Evolutionary conservation across 2,113 vertebrate species (phyloP).

Genomic region (Coryphaenoides rupestris): DNA sequence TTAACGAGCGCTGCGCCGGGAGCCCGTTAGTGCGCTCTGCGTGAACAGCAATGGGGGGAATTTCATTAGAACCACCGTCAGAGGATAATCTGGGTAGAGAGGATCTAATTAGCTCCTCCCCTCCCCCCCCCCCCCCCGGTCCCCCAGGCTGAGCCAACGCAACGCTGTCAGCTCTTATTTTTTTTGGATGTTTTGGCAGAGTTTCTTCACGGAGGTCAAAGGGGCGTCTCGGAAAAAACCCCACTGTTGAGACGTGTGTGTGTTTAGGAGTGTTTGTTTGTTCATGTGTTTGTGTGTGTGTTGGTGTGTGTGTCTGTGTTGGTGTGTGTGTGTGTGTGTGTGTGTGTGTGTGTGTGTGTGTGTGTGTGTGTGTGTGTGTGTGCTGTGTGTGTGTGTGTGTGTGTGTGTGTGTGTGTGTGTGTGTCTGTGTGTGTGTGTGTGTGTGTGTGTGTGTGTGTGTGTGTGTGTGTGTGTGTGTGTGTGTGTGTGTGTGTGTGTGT

Average conservation of each 20-base stretch:
- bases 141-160: neutral
- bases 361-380: neutral
- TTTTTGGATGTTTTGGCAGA: neutral
- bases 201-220: neutral
- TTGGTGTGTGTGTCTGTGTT: too few species aligned
- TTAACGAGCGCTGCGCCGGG: slow-evolving; percentile 49
- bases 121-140: slow-evolving; percentile 19
- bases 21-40: slow-evolving; percentile 1
- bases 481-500: too few species aligned
- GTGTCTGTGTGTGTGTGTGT: slow-evolving; percentile 2
- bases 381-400: neutral
- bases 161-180: neutral
- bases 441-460: neutral
- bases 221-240: neutral
- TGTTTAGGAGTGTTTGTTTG: too few species aligned
- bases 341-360: slow-evolving; percentile 1
- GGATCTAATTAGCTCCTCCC: slow-evolving; percentile 14
- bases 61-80: slow-evolving; percentile 40
- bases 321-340: neutral
- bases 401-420: neutral
- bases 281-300: too few species aligned
- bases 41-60: slow-evolving; percentile 39
- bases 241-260: too few species aligned
- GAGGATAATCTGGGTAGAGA: slow-evolving; percentile 13
- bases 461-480: too few species aligned